Evolutionary conservation across 2,113 vertebrate species (phyloP).

Genomic region (Cynopterus brachyotis): DNA sequence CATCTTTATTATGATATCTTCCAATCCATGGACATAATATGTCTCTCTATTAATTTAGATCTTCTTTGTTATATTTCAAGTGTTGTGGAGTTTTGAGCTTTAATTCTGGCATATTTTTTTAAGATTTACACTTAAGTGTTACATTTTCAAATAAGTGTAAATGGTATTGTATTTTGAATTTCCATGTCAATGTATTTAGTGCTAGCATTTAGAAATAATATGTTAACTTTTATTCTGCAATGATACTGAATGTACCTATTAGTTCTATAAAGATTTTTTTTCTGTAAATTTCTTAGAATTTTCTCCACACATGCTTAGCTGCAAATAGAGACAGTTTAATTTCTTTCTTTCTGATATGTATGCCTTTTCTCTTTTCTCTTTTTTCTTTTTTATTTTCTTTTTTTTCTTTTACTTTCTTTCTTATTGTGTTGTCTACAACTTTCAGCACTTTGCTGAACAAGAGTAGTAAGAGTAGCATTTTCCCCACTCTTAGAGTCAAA

Average conservation of each 20-base stretch:
- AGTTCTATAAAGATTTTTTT: not conserved
- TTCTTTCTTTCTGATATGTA: not conserved
- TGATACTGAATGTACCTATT: not conserved
- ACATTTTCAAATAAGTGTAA: not conserved
- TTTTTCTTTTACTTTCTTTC: not conserved
- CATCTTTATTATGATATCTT: not conserved
- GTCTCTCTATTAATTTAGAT: not conserved
- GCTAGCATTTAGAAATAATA: not conserved
- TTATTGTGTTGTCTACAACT: not conserved
- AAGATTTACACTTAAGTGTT: not conserved
- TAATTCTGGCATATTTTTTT: not conserved
- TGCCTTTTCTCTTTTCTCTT: not conserved
- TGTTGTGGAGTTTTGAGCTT: not conserved
- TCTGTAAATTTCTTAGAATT: not conserved
- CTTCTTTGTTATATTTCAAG: not conserved
- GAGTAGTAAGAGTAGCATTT: not conserved
- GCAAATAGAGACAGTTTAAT: not conserved
- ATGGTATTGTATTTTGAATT: not conserved
- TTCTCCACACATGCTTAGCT: not conserved
- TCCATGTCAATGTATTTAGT: not conserved
- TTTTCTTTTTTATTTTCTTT: no score
- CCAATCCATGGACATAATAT: not conserved
- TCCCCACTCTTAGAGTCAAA: not conserved
- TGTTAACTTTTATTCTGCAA: not conserved
- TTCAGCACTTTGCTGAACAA: not conserved